Conservation (phyloP, 2,888 invertebrate genomes). For the Agrotis segetum region DNA sequence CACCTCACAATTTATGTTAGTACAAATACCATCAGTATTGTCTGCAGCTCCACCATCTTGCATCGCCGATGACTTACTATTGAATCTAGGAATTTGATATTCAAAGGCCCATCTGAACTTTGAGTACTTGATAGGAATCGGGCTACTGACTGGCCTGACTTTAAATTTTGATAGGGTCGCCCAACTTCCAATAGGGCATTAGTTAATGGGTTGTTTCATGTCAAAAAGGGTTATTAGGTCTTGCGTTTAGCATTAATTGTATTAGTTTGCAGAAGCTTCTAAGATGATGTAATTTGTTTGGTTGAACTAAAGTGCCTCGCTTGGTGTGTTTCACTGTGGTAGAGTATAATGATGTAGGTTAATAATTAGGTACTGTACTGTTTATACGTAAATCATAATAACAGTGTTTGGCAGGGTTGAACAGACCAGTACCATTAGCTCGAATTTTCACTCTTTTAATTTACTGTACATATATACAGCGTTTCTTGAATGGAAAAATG, state of each 20-base stretch:
- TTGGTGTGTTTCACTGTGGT: neutral
- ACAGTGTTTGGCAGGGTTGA: too few relatives aligned
- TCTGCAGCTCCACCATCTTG: constrained; percentile 57
- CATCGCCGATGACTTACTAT: constrained; percentile 63
- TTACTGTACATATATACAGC: too few relatives aligned
- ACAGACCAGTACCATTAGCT: too few relatives aligned
- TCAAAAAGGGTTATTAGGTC: constrained; percentile 12
- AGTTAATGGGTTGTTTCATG: constrained; percentile 27
- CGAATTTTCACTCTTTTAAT: too few relatives aligned
- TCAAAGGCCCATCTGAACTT: constrained; percentile 68
- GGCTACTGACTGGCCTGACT: constrained; percentile 49
- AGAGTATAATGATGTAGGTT: constrained; percentile 3
- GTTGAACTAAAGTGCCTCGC: constrained; percentile 20
- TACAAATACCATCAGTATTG: constrained; percentile 73
- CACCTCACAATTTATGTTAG: constrained; percentile 67
- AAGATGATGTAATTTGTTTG: constrained; percentile 10
- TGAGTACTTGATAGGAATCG: constrained; percentile 49
- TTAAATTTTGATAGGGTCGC: constrained; percentile 33
- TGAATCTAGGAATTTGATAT: constrained; percentile 68
- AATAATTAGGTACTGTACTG: too few relatives aligned
- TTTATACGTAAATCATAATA: too few relatives aligned
- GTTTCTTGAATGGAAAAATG: too few relatives aligned
- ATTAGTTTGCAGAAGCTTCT: constrained; percentile 26
- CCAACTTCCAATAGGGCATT: constrained; percentile 32
- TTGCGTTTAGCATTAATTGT: constrained; percentile 31